Base-by-base conservation (phyloP, 2,113 vertebrate genomes). In the Podarcis cretensis region DNA sequence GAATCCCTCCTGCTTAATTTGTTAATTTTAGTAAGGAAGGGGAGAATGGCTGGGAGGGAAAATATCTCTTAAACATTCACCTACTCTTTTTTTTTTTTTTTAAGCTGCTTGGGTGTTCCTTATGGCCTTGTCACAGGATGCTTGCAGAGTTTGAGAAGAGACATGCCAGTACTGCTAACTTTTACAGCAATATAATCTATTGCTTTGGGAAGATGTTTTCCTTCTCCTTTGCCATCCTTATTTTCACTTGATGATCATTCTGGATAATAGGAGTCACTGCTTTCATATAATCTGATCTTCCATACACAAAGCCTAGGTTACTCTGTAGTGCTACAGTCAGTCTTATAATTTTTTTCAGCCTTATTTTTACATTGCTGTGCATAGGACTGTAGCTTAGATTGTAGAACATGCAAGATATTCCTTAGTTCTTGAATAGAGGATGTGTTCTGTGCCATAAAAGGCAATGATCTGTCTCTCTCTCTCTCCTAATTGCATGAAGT, bases 101-200 rank as follows among this genome's bases (percentile, higher is more conserved):
- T 21, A 92, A 93, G 86, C 82, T 91, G 92, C 89, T 92, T 92
- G 84, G 32, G 89, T 73, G 93, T 94, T 94, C 79, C 76, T 76
- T 91, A 57, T 18, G 86, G 25, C 1, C 0, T 89, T 89, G 92
- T 87, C 89, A 93, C 93, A 93, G 87, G 88, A 96, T 91, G 91
- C 88, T 94, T 92, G 87, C 87, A 93, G 91, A 57, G 93, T 95
- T 90, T 90, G 90, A 94, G 93, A 95, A 90, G 90, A 87, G 89
- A 94, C 91, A 94, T 90, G 94, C 94, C 90, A 95, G 88, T 92
- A 91, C 90, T 93, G 87, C 83, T 94, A 92, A 95, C 94, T 91
- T 90, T 94, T 95, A 69, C 76, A 95, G 92, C 92, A 89, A 90
- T 76, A 48, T 48, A 37, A 79, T 68, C 35, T 74, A 35, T 14